These are phyloP conservation scores for Corapipo altera DNA, from an alignment of 2,113 vertebrate genomes.

Conservation along the genomic window DNA sequence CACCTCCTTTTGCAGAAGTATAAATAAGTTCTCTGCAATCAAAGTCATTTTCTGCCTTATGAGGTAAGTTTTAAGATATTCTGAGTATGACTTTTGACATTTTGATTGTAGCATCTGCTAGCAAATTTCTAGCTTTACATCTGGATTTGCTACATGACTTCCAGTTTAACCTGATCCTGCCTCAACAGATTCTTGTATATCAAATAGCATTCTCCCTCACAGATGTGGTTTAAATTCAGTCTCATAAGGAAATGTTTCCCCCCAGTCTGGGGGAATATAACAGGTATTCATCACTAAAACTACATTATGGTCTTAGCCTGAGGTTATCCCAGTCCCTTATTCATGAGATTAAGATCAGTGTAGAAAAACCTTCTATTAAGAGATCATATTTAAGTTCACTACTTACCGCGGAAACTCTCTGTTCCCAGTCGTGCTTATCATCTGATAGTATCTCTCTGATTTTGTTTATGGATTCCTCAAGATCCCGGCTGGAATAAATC, in stretches of 20 bases:
- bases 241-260: not conserved
- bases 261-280: not conserved
- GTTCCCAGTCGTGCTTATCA: conserved; percentile 98
- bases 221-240: not conserved
- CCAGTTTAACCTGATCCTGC: not conserved
- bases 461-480: conserved; percentile 94
- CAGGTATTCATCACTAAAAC: not conserved
- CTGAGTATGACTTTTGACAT: not conserved
- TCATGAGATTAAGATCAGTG: not conserved
- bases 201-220: not conserved
- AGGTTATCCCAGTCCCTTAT: not conserved
- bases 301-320: not conserved
- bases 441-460: conserved; percentile 93
- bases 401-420: conserved; percentile 91
- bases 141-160: not conserved
- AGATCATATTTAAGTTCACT: not conserved
- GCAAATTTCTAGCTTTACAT: not conserved
- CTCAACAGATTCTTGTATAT: not conserved
- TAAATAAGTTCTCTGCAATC: not conserved
- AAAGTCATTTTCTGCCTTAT: not conserved
- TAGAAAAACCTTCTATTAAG: not conserved
- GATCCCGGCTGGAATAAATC: conserved; percentile 94
- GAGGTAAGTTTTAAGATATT: not conserved
- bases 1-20: not conserved
- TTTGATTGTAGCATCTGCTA: not conserved